These are phyloP conservation scores for Onychostoma macrolepis DNA, from an alignment of 2,113 vertebrate species.

Conservation along the genomic window DNA sequence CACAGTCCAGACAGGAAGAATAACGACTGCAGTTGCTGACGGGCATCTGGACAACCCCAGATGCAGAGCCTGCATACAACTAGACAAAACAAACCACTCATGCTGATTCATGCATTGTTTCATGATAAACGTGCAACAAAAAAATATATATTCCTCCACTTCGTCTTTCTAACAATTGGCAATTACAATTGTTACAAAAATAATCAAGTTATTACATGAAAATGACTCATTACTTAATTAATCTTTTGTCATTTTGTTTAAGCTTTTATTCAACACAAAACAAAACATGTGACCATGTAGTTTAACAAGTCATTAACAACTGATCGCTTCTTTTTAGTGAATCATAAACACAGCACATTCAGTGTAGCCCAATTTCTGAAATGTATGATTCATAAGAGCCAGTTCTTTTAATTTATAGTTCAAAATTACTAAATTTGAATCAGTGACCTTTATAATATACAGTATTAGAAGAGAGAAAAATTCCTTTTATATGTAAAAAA, in stretches of 20 bases:
- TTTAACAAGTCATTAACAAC: not conserved
- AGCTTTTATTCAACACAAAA: not conserved
- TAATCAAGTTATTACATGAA: not conserved
- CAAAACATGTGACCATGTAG: not conserved
- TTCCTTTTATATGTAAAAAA: not conserved
- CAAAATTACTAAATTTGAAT: not conserved
- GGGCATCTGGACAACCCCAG: conserved; percentile 74
- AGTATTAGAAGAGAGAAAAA: not conserved
- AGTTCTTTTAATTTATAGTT: not conserved
- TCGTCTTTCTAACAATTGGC: not conserved
- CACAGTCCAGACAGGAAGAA: conserved; percentile 72
- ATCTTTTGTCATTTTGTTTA: not conserved
- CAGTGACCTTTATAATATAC: not conserved
- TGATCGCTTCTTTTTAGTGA: not conserved
- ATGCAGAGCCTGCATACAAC: conserved; percentile 73
- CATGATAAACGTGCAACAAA: too few relatives aligned
- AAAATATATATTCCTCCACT: not conserved
- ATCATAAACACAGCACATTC: not conserved
- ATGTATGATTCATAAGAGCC: not conserved
- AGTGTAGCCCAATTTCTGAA: not conserved
- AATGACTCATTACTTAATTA: not conserved
- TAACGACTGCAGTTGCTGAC: conserved; percentile 72
- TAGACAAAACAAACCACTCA: conserved; percentile 65
- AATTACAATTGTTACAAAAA: not conserved
- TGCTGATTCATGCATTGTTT: not conserved